These are phyloP conservation scores for Odiellus spinosus DNA, from an alignment of 2,888 invertebrate species.

Conservation along the genomic window DNA sequence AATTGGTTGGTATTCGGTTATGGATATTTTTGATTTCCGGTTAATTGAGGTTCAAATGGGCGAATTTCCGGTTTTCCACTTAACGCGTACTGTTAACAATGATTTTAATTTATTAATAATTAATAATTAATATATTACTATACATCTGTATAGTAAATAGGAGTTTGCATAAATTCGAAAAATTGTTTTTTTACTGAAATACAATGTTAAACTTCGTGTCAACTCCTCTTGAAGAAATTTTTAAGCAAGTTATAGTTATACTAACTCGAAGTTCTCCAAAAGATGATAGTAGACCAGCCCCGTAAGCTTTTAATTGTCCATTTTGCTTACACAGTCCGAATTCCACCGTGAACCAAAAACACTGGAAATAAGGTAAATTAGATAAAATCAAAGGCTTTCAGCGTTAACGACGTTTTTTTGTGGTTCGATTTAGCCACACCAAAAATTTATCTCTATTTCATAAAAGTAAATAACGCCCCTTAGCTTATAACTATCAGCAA, in stretches of 20 bases:
- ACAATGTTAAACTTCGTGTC: too few species aligned
- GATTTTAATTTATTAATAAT: neutral
- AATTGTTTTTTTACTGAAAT: too few species aligned
- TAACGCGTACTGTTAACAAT: constrained; percentile 17
- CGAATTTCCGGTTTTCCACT: constrained; percentile 65
- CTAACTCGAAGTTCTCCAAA: constrained; percentile 71
- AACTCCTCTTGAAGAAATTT: too few species aligned
- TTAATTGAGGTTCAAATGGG: constrained; percentile 77
- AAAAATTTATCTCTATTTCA: neutral
- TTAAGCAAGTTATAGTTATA: too few species aligned
- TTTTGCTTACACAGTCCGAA: constrained; percentile 96
- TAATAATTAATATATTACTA: too few species aligned
- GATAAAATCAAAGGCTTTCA: too few species aligned
- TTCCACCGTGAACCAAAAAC: constrained; percentile 97
- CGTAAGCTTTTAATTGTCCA: constrained; percentile 83
- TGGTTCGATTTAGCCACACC: too few species aligned
- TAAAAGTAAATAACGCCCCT: too few species aligned
- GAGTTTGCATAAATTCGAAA: too few species aligned
- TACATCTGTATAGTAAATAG: too few species aligned
- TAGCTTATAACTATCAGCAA: too few species aligned
- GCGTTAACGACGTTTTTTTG: too few species aligned
- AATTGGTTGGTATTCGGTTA: constrained; percentile 67
- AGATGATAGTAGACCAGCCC: constrained; percentile 91
- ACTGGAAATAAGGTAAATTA: constrained; percentile 48
- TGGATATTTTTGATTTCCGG: constrained; percentile 81